phyloP scores from a whole-genome alignment of 2,888 invertebrate species.

The Nomada fucata region DNA sequence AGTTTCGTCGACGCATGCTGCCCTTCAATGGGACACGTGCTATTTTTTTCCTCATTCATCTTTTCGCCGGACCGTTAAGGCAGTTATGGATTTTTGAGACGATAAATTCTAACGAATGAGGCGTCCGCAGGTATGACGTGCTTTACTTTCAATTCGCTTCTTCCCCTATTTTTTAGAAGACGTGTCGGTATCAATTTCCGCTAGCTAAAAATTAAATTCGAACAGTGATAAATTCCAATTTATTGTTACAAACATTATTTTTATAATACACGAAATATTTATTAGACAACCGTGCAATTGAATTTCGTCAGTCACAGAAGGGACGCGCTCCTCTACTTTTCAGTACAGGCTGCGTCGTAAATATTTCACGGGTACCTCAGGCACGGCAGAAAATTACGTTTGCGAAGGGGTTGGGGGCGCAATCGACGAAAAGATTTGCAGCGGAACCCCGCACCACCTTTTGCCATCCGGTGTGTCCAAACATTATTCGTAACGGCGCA shows the following conservation, averaged over 20 bases:
- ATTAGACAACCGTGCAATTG: too few relatives aligned
- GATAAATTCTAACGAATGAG: neutral
- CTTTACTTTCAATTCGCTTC: too few relatives aligned
- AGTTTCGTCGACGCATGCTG: neutral
- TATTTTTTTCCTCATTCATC: neutral
- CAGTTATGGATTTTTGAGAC: neutral
- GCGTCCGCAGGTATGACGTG: too few relatives aligned
- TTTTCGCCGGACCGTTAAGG: neutral
- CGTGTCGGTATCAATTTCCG: too few relatives aligned
- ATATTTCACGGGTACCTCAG: neutral
- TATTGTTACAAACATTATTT: neutral
- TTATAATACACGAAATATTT: too few relatives aligned
- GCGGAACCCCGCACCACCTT: conserved; percentile 10
- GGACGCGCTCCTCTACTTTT: too few relatives aligned
- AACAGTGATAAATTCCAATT: too few relatives aligned
- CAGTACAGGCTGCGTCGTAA: neutral
- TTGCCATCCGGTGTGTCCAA: conserved; percentile 30
- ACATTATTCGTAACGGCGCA: conserved; percentile 62
- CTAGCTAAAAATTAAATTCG: too few relatives aligned
- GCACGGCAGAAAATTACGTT: neutral
- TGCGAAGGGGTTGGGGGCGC: conserved; percentile 9
- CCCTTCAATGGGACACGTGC: conserved; percentile 21
- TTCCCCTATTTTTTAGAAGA: too few relatives aligned
- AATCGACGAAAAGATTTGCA: conserved; percentile 40
- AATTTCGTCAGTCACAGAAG: too few relatives aligned